Evolutionary conservation across 2,113 vertebrate genomes (phyloP).

Genomic region (Ginglymostoma cirratum): DNA sequence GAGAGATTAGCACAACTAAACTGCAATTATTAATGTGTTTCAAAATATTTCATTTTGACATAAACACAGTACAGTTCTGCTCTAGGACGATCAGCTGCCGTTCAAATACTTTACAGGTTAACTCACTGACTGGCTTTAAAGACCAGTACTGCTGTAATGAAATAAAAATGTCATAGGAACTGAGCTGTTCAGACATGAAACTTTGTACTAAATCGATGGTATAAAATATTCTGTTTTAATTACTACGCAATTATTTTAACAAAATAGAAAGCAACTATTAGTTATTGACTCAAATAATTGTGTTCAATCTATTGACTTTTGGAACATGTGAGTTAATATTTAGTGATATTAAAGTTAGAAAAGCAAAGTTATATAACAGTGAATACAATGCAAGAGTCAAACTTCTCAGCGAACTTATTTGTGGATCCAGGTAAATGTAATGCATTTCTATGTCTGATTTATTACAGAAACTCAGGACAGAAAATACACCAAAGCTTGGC

Average conservation of each 20-base stretch:
- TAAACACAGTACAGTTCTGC: not conserved
- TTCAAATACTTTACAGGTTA: not conserved
- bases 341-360: not conserved
- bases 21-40: not conserved
- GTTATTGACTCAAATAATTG: not conserved
- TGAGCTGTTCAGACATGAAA: not conserved
- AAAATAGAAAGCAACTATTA: not conserved
- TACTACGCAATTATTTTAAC: not conserved
- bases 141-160: not conserved
- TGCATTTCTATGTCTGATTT: not conserved
- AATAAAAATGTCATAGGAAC: not conserved
- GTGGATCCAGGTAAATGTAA: not conserved
- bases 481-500: not conserved
- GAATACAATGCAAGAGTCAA: not conserved
- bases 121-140: not conserved
- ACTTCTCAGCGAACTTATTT: not conserved
- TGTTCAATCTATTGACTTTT: not conserved
- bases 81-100: not conserved
- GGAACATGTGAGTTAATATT: not conserved
- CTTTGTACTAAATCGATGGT: not conserved
- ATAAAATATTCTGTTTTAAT: not conserved
- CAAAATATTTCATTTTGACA: not conserved
- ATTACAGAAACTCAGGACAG: not conserved
- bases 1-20: not conserved
- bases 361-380: not conserved